Base-by-base conservation (phyloP, 2,113 vertebrate species). In the Poeciliopsis retropinna region DNA sequence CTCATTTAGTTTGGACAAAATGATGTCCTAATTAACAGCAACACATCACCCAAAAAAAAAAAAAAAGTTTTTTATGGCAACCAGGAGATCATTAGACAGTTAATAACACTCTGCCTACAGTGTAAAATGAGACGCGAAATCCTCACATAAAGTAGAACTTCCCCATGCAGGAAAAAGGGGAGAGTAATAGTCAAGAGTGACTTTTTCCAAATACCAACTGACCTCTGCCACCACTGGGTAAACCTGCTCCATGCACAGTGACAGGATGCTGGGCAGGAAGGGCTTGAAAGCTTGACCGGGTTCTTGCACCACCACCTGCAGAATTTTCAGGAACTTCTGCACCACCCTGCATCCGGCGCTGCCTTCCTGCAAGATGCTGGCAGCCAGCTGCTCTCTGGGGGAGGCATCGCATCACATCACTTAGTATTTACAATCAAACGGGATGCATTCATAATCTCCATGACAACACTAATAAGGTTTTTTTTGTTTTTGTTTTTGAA, bases 161-260 rank as follows among this genome's bases (percentile, higher is more conserved):
- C 25, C n/a, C 22, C 15, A 22, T 25, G 22, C 51, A 22, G 5
- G 5, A 8, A 54, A 54, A n/a, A 54, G 15, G 15, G 44, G 22
- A 54, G 25, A 11, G 51, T 57, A n/a, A 57, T 11, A 37, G 34
- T 37, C 34, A 11, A 37, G 34, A 12, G 34, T 12, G 34, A 12
- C 34, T 37, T 37, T 37, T 37, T 37, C 34, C 7, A 30, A 70
- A 15, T 28, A 44, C 22, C 22, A 75, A 84, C 94, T 69, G 91
- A 99, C 98, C 97, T 99, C 98, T 0, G 98, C 96, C 27, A 99
- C 95, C 67, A 99, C 96, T n/a, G 98, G 98, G 73, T 99, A 99
- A 73, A 99, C 96, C 93, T 99, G 98, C 88, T 98, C 97, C 97
- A 99, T 96, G 94, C 97, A 98, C 73, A 99, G 94, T 0, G 97